Evolutionary conservation across 2,797 vertebrate genomes (phyloP).

Genomic region (Rhynchonycteris naso): DNA sequence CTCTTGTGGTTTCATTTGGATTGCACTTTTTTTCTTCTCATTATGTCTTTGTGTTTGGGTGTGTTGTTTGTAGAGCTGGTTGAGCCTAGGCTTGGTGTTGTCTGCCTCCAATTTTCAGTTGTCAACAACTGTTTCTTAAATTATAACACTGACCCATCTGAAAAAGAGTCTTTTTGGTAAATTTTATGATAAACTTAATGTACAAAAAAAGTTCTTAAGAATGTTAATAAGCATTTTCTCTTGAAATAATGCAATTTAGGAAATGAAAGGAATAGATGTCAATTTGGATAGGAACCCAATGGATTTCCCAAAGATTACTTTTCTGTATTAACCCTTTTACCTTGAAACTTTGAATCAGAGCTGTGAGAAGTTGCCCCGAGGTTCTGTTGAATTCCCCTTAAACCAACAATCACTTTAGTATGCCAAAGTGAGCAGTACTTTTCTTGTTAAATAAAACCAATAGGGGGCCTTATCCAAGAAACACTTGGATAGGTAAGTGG

Average conservation of each 20-base stretch:
- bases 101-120: too few relatives aligned
- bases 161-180: not conserved
- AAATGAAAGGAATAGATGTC: not conserved
- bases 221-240: not conserved
- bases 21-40: too few relatives aligned
- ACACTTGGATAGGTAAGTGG: not conserved
- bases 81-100: too few relatives aligned
- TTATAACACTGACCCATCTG: not conserved
- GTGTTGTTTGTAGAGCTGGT: too few relatives aligned
- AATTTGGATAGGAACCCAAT: not conserved
- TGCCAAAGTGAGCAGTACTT: not conserved
- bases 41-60: too few relatives aligned
- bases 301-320: constrained; percentile 8
- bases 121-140: not conserved
- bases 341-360: not conserved
- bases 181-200: not conserved
- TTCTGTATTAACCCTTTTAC: not conserved
- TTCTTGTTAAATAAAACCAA: constrained; percentile 46
- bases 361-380: not conserved
- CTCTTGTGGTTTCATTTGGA: too few relatives aligned
- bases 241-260: constrained; percentile 12
- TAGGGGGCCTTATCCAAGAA: not conserved
- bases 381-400: constrained; percentile 48
- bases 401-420: constrained; percentile 17
- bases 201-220: not conserved